Evolutionary conservation across 2,113 vertebrate species (phyloP).

Genomic region (Nothobranchius kuhntae): DNA sequence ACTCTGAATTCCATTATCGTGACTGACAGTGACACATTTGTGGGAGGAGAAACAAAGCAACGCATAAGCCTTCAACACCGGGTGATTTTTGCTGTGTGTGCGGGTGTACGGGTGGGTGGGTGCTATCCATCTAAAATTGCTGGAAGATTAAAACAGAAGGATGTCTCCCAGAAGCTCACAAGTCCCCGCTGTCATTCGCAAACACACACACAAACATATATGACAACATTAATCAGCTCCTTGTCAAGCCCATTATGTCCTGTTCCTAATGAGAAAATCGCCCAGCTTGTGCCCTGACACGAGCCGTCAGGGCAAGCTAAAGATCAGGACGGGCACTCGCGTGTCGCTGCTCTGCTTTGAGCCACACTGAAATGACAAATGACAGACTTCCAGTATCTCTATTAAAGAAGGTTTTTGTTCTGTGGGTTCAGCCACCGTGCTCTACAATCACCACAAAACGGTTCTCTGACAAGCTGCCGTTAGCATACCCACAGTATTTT

Average conservation of each 20-base stretch:
- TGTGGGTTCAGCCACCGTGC: constrained; percentile 32
- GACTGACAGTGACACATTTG: constrained; percentile 63
- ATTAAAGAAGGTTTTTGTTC: constrained; percentile 46
- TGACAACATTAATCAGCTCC: constrained; percentile 58
- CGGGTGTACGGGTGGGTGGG: constrained; percentile 42
- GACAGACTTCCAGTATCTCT: constrained; percentile 40
- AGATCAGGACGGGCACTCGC: constrained; percentile 43
- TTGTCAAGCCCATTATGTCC: constrained; percentile 61
- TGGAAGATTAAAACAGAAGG: constrained; percentile 61
- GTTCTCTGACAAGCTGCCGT: constrained; percentile 35
- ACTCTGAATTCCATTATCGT: constrained; percentile 60
- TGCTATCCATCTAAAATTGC: constrained; percentile 60
- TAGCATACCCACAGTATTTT: not conserved
- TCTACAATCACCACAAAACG: constrained; percentile 31
- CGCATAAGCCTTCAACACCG: constrained; percentile 32
- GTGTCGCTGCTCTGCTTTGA: constrained; percentile 14
- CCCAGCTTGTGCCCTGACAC: constrained; percentile 53
- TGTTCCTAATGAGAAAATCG: constrained; percentile 58
- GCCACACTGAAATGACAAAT: constrained; percentile 46
- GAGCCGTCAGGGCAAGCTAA: constrained; percentile 47
- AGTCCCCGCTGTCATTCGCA: constrained; percentile 17
- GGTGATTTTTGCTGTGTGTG: constrained; percentile 18
- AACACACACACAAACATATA: not conserved
- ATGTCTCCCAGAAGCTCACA: constrained; percentile 56
- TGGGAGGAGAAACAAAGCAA: constrained; percentile 61